A percentile compares a stretch with the other conserved stretches of the same genome.
Evolutionary conservation across 2,888 invertebrate genomes (phyloP).

Genomic region (Tridacna crocea): DNA sequence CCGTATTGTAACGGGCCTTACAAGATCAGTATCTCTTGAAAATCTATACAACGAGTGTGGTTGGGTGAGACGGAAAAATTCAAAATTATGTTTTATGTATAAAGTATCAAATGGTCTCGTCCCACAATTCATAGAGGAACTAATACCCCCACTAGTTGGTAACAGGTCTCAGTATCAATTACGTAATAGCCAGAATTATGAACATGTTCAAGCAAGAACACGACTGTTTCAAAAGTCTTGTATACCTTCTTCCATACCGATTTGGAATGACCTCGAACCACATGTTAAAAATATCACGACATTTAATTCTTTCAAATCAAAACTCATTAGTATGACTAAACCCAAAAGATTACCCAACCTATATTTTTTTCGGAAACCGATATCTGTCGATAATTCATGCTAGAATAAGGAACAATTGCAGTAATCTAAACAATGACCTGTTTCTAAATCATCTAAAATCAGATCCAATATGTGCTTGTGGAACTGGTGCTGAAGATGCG

Average conservation of each 20-base stretch:
- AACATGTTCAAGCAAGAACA: not conserved
- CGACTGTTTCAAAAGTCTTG: not conserved
- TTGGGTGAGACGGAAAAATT: constrained; percentile 26
- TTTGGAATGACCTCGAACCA: not conserved
- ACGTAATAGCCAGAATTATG: not conserved
- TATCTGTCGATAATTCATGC: too few relatives aligned
- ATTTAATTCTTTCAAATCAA: not conserved
- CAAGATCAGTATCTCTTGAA: constrained; percentile 18
- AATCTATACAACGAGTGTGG: constrained; percentile 21
- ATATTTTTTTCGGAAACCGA: too few relatives aligned
- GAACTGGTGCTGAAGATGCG: too few relatives aligned
- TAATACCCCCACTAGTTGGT: not conserved
- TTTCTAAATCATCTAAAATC: too few relatives aligned
- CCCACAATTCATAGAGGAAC: not conserved
- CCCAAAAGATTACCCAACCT: too few relatives aligned
- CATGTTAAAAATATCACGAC: not conserved
- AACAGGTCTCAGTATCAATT: not conserved
- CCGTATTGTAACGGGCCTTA: constrained; percentile 30
- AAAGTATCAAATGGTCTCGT: not conserved
- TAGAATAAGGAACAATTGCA: too few relatives aligned
- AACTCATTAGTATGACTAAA: too few relatives aligned
- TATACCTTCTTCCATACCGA: not conserved
- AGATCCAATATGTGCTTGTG: too few relatives aligned
- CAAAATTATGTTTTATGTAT: constrained; percentile 6
- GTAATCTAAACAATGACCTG: too few relatives aligned